Evolutionary conservation across 2,113 vertebrate species (phyloP), one percentile per base, ranked within the genome.

Genomic region (Gasterosteus aculeatus): DNA sequence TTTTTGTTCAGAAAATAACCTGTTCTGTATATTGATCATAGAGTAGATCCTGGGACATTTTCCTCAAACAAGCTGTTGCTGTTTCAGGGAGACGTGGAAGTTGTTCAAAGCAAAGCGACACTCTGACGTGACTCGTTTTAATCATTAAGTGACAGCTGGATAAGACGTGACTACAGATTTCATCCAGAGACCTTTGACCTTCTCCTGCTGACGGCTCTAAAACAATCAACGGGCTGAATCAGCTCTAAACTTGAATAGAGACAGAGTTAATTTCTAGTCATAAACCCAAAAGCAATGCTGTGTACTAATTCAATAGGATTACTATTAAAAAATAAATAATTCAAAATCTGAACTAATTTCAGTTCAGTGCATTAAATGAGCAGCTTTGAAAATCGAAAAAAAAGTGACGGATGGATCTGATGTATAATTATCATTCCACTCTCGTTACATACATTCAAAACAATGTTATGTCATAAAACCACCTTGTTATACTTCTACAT

Each of bases 141-240:
- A 86, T 83, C 19, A 88, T 88, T 85, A 86, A 80, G 41, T 54
- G 10, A 31, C 4, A 1, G 0, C 42, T 69, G 3, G 47, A 14
- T 66, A 81, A 67, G 31, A 71, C n/a, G 14, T 6, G 14, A 51
- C 18, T 12, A 57, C 19, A 1, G 8, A 70, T 57, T 73, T 61
- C 22, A 53, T 58, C 10, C 10, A 39, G 2, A 71, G 22, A 26
- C 22, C 22, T 26, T 26, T 26, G 70, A 88, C 33, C 84, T 42
- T 10, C 26, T 12, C 16, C 18, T 65, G 78, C 69, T 77, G 60
- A 85, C 16, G 1, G 39, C 73, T 51, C 38, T 46, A 1, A 59
- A 66, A 35, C 29, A 11, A 69, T 62, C 18, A 60, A 7, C 8
- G 39, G 11, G 26, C 33, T 15, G 61, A 74, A 79, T 66, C 49